Evolutionary conservation across 1,140 invertebrate genomes (phyloP), one percentile per base, ranked within the genome.

Genomic region (Globodera rostochiensis): DNA sequence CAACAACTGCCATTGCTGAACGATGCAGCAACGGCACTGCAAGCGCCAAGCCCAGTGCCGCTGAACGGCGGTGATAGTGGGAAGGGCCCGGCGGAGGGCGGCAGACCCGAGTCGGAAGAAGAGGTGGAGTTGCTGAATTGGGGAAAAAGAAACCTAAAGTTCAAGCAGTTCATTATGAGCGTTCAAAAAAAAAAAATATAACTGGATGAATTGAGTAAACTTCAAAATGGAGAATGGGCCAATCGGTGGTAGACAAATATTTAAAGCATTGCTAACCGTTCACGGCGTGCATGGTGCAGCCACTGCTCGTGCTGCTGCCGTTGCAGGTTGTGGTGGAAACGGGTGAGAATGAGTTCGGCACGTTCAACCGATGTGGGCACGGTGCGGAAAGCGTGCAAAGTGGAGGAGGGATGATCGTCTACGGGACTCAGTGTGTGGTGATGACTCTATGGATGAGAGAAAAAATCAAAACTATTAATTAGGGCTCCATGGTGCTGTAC

Each of bases 51-150:
- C 49, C 5, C 46, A 74, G 64, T 69, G 47, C 50, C 36, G 79
- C 84, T 21, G 45, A 83, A 83, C 83, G 36, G 85, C 74, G 70
- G 83, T 70, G 50, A 85, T n/a, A 45, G 47, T 84, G 45, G 84
- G 47, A 53, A 83, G 78, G 46, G 67, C 47, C 45, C 85, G 74
- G 19, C 60, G 77, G 69, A 84, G 83, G 47, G 78, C 80, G 25
- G 69, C 6, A 85, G 36, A 6, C 84, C 84, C 11, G 84, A 85
- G 64, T 85, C 84, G 13, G 85, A 86, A n/a, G 74, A 78, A 5
- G 84, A 86, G 0, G 79, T 79, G 4, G 81, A 86, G 13, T 82
- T 85, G 36, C 84, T 53, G 57, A 13, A 64, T 5, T 1, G 19
- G 13, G 57, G 57, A 36, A 36, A 36, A 36, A 36, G 36, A 3